Evolutionary conservation across 2,888 invertebrate species (phyloP).

Genomic region (Cistogaster globosa): DNA sequence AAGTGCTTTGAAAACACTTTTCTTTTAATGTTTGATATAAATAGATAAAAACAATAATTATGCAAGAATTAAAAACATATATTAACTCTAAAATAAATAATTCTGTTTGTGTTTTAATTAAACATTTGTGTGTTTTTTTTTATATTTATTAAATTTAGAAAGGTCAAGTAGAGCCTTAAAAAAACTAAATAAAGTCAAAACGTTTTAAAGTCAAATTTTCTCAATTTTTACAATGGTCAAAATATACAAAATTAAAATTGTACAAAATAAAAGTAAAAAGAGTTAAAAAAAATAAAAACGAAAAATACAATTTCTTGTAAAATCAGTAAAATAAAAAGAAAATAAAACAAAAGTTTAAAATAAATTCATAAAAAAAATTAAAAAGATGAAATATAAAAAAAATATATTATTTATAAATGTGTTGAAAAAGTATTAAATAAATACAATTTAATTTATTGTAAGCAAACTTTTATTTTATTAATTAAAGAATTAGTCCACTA

Average conservation of each 20-base stretch:
- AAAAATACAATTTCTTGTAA: slow-evolving; percentile 63
- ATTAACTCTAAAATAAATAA: slow-evolving; percentile 12
- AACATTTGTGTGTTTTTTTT: slow-evolving; percentile 3
- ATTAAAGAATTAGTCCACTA: not conserved
- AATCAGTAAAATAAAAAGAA: slow-evolving; percentile 25
- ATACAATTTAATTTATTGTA: slow-evolving; percentile 52
- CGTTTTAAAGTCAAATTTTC: slow-evolving; percentile 52
- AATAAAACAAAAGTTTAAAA: slow-evolving; percentile 56
- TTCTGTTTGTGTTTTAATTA: slow-evolving; percentile 19
- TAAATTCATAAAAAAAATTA: slow-evolving; percentile 59
- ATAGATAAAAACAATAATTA: slow-evolving; percentile 41
- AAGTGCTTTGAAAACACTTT: not conserved
- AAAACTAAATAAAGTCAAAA: slow-evolving; percentile 15
- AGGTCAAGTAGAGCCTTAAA: slow-evolving; percentile 33
- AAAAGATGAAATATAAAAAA: not conserved
- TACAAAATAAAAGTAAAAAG: slow-evolving; percentile 23
- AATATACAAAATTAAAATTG: slow-evolving; percentile 40
- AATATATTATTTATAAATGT: slow-evolving; percentile 28
- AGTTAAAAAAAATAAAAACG: slow-evolving; percentile 56
- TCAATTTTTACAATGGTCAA: slow-evolving; percentile 51
- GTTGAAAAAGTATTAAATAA: slow-evolving; percentile 20
- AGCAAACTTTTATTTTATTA: not conserved
- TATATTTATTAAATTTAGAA: slow-evolving; percentile 14
- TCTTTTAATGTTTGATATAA: slow-evolving; percentile 8
- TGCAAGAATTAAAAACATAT: not conserved